Evolutionary conservation across 2,888 invertebrate species (phyloP), one percentile per base, ranked within the genome.

Genomic region (Synanthedon vespiformis): DNA sequence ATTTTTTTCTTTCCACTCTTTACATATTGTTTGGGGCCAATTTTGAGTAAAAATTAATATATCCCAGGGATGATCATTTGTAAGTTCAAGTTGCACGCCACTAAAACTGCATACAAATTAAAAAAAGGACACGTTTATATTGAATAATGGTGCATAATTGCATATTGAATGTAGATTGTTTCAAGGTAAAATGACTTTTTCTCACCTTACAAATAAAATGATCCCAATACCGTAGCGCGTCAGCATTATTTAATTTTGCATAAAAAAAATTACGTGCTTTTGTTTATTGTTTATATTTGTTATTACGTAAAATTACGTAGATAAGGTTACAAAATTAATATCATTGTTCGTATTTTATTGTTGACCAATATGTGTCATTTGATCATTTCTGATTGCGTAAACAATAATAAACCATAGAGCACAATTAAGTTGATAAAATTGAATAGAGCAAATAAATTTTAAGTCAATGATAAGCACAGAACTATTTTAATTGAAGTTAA

Each of bases 11-110:
- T 90, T 88, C 94, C 94, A 95, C 56, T 90, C 85, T 48, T 89
- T 88, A 65, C 95, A 95, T 2, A 91, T 69, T 0, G 92, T 92
- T 47, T 89, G 85, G 0, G 95, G 94, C 95, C 95, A 95, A 62
- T 90, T 89, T 73, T 95, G 95, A 0, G 94, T 93, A 67, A 94
- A 95, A 56, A 95, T 90, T 6, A 95, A 65, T 48, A 93, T 76
- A 70, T 95, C 95, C 90, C 93, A 95, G 11, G 90, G 84, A 48
- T 84, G 58, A 48, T 71, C 53, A 22, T 58, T 52, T 6, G 55
- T 50, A 51, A 55, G 49, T 12, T 41, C 60, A 5, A 55, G 58
- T 34, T 59, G 59, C 14, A 55, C 63, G 51, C 56, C 56, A 50
- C 54, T 52, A 27, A 63, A 52, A 53, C 70, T 70, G 53, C 56